These are phyloP conservation scores for Darevskia mixta DNA, from an alignment of 2,797 vertebrate genomes.

Conservation along the genomic window DNA sequence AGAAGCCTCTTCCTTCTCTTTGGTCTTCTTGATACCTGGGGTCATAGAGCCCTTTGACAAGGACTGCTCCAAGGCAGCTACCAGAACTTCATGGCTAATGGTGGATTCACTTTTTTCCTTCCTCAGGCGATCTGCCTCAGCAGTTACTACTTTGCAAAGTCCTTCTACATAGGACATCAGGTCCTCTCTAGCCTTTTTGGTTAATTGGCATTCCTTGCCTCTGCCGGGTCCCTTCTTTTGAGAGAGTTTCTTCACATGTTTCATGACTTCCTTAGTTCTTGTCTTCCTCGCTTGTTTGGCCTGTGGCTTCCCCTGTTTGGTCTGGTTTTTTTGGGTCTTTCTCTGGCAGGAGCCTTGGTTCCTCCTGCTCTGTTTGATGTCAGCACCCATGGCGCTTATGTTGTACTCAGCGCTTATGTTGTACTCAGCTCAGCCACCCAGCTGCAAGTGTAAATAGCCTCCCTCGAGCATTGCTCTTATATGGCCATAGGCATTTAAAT, in stretches of 20 bases:
- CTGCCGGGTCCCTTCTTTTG: background rate
- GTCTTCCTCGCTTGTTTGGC: background rate
- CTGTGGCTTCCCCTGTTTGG: background rate
- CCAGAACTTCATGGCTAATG: background rate
- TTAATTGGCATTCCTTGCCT: background rate
- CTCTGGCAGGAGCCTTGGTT: background rate
- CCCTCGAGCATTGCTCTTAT: background rate
- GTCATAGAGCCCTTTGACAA: background rate
- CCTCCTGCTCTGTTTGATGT: background rate
- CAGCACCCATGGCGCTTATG: background rate
- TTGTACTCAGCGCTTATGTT: background rate
- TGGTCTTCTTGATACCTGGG: background rate
- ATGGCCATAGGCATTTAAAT: constrained; percentile 11
- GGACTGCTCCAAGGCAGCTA: constrained; percentile 1
- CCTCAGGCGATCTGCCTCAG: constrained; percentile 17
- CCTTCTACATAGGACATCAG: constrained; percentile 6
- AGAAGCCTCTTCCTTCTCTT: background rate
- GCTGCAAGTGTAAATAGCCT: background rate
- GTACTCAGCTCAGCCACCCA: background rate
- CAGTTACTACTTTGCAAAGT: background rate
- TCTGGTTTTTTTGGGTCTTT: background rate
- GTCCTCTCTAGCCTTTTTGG: background rate
- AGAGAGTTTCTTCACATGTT: background rate
- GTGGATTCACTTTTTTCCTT: constrained; percentile 4
- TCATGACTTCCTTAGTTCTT: background rate